Base-by-base conservation (phyloP, 1,140 invertebrate species). In the Brachionus manjavacas region DNA sequence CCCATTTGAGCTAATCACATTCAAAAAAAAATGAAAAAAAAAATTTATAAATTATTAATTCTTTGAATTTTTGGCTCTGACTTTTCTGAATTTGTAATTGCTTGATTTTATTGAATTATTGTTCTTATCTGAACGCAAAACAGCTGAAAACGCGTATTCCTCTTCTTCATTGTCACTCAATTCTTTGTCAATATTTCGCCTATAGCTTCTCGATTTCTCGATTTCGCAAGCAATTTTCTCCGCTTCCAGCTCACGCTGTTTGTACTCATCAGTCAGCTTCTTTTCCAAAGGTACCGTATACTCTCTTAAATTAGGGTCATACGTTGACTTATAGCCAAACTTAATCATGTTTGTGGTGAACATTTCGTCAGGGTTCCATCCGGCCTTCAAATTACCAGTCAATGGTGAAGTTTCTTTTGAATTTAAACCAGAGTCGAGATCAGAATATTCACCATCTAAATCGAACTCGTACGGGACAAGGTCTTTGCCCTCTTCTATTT, bases 161-260 rank as follows among this genome's bases (percentile, higher is more conserved):
- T 81, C 79, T 81, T 81, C 79, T 81, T 81, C 79, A 43, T 68
- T 68, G 6, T 81, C 79, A 43, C 35, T 64, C n/a, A 81, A 46
- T 46, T 81, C 79, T 16, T 46, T 60, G 52, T 81, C 79, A 41
- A 81, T 81, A 43, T 81, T 81, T n/a, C 52, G 20, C 11, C 64
- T 31, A 68, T 81, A 81, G 4, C 49, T 81, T 39, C 49, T 25
- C 12, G 35, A 43, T 43, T 52, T 64, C 23, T 81, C 79, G 4
- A 81, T 81, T 8, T 81, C 79, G 43, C 11, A 9, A 1, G 79
- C 79, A 25, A 81, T 23, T 35, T 81, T 81, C 39, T 81, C 79
- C 2, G 79, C 79, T 68, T 81, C 52, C 25, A 43, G 9, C 28
- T 81, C 79, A 23, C 79, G 49, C n/a, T 20, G 11, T 39, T 31